A percentile compares a stretch with the other conserved stretches of the same genome.
phyloP scores from a whole-genome alignment of 1,140 invertebrate genomes.

The Rhyacophila brunnea region DNA sequence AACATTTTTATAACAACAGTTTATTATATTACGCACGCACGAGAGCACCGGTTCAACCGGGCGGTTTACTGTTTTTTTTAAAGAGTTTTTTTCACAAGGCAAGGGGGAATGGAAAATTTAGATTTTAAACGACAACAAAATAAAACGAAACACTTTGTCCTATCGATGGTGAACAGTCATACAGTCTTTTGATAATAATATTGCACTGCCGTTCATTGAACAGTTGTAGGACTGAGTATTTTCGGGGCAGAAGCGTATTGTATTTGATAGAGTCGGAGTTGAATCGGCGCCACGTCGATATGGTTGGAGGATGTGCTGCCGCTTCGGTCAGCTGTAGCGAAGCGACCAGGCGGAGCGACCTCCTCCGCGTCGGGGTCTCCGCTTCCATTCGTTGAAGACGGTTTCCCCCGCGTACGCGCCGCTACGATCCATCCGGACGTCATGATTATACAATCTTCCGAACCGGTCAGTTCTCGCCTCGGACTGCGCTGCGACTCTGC shows the following conservation, averaged over 20 bases:
- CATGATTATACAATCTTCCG: neutral
- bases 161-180: neutral
- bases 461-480: neutral
- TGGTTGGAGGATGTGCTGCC: conserved; percentile 3
- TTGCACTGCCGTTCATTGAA: too few relatives aligned
- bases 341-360: conserved; percentile 29
- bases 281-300: conserved; percentile 1
- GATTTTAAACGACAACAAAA: neutral
- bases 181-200: neutral
- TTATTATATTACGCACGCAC: too few relatives aligned
- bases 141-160: neutral
- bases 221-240: too few relatives aligned
- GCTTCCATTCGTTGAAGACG: too few relatives aligned
- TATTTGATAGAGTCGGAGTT: neutral
- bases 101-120: neutral
- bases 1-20: conserved; percentile 22
- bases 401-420: neutral
- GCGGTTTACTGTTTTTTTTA: neutral
- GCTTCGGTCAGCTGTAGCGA: conserved; percentile 32
- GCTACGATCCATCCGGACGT: neutral
- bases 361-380: conserved; percentile 7
- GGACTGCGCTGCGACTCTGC: neutral
- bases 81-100: neutral
- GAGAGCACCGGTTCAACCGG: neutral
- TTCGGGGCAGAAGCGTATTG: too few relatives aligned